Conservation (phyloP, 2,797 vertebrate genomes). For the Galagoides demidoff region DNA sequence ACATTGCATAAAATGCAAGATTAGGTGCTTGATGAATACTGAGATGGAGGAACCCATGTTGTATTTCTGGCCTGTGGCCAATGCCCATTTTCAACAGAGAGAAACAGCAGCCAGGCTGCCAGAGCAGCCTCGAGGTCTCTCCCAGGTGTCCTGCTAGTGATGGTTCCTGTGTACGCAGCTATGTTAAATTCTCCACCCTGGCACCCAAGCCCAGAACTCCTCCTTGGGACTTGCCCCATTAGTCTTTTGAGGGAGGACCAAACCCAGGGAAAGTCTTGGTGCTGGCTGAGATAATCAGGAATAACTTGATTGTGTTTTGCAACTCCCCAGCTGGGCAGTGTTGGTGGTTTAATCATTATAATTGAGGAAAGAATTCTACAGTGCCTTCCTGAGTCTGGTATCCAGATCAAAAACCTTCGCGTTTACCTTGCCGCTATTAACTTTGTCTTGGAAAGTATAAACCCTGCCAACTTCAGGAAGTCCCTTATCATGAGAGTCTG, state of each 20-base stretch:
- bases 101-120: neutral
- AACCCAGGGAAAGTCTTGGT: constrained; percentile 58
- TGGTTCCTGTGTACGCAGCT: neutral
- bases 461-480: neutral
- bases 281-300: neutral
- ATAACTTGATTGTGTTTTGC: neutral
- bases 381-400: neutral
- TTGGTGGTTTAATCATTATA: neutral
- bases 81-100: neutral
- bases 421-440: neutral
- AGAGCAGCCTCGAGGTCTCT: neutral
- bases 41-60: neutral
- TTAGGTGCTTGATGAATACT: neutral
- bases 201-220: neutral
- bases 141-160: neutral
- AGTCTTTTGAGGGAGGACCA: neutral
- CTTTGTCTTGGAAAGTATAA: constrained; percentile 26
- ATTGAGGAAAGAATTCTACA: neutral
- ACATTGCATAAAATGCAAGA: neutral
- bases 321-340: neutral
- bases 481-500: neutral
- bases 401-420: neutral
- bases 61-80: neutral
- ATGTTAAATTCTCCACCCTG: neutral
- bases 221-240: constrained; percentile 4